phyloP scores from a whole-genome alignment of 2,797 vertebrate genomes.

The Petrocephalus sullivani region DNA sequence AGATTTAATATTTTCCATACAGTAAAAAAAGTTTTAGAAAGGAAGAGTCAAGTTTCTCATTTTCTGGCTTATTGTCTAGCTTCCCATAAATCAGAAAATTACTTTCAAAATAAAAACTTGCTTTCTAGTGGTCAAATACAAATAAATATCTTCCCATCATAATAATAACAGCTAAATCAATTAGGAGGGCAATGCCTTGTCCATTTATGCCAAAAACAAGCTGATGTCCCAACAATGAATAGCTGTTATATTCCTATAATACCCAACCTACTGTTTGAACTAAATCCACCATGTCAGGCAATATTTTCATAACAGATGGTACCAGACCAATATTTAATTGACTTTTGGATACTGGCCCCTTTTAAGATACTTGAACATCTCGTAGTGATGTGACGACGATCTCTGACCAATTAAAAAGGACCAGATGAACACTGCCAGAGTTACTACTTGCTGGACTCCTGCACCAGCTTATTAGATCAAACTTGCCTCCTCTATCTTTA shows the following conservation, averaged over 20 bases:
- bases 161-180: not conserved
- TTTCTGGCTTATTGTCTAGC: not conserved
- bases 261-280: not conserved
- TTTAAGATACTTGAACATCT: not conserved
- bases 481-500: constrained; percentile 1
- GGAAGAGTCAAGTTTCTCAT: not conserved
- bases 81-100: not conserved
- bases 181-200: not conserved
- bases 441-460: not conserved
- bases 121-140: not conserved
- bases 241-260: not conserved
- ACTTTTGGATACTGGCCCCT: not conserved
- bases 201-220: not conserved
- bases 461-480: constrained; percentile 9
- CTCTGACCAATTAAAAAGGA: not conserved
- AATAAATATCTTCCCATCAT: not conserved
- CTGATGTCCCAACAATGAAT: not conserved
- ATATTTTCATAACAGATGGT: not conserved
- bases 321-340: not conserved
- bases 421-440: constrained; percentile 1
- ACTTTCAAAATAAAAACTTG: not conserved
- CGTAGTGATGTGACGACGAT: not conserved
- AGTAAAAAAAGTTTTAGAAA: not conserved
- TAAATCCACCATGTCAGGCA: not conserved
- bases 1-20: not conserved